These are phyloP conservation scores for Cygnus buccinator DNA, from an alignment of 2,113 vertebrate species.

Conservation along the genomic window DNA sequence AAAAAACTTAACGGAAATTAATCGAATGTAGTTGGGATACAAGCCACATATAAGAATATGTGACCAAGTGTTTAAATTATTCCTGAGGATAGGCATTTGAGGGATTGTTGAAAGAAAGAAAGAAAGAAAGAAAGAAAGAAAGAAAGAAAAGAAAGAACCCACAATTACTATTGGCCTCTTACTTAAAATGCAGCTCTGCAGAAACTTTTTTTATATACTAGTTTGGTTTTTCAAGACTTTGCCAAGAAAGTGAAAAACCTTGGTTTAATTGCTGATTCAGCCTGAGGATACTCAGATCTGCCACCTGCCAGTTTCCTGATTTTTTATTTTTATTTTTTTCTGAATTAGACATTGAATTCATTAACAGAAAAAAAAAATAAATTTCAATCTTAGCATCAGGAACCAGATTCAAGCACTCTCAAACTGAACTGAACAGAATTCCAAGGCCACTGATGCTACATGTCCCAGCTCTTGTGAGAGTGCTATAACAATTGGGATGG, in stretches of 20 bases:
- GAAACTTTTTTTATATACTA: background rate
- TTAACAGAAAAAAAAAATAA: background rate
- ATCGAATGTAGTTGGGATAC: background rate
- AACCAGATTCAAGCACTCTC: background rate
- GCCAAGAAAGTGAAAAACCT: background rate
- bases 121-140: no score
- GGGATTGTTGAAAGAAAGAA: background rate
- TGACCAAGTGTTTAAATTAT: background rate
- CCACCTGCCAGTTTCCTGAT: background rate
- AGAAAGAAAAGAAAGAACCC: background rate
- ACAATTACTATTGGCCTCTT: background rate
- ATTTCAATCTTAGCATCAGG: background rate
- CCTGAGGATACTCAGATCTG: background rate
- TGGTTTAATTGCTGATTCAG: background rate
- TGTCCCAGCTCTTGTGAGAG: background rate
- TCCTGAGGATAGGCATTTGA: background rate
- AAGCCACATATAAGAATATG: background rate
- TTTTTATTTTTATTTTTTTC: background rate
- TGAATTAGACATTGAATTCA: background rate
- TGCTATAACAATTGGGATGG: no score
- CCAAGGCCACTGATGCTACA: rapidly evolving
- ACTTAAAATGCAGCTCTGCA: background rate
- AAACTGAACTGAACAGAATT: background rate
- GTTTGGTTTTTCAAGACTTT: background rate
- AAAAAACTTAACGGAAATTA: background rate